Base-by-base conservation (phyloP, 1,140 invertebrate genomes). In the Aphelinus certus region DNA sequence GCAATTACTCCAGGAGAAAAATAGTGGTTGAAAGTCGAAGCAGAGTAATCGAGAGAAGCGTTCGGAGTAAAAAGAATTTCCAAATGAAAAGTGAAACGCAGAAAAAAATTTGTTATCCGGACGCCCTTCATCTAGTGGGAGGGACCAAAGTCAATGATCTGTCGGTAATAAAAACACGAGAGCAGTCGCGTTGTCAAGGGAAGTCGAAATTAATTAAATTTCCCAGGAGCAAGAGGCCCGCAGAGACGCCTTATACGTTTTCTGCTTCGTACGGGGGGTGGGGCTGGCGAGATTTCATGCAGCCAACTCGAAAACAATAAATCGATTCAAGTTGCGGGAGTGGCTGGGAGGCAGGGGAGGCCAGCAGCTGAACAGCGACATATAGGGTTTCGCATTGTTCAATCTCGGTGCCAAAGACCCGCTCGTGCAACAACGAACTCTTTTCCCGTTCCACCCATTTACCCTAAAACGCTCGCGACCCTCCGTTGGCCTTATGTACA, bases 201-300 rank as follows among this genome's bases (percentile, higher is more conserved):
- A 47, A 71, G 61, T 65, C 43, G n/a, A 7, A 58, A 66, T 60
- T 66, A 73, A 66, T 73, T 73, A 65, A 60, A 73, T 73, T 65
- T 73, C 47, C 42, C 6, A 4, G 26, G n/a, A 10, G 9, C 1
- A 26, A 4, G 10, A 57, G 42, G 26, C 26, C 26, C 26, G 26
- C 26, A 26, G 26, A 26, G 26, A 26, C 26, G 26, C 26, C 26
- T 26, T 26, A 26, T 26, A 26, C 26, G 26, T 26, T 26, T 26
- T 26, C 26, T 46, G 53, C 9, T 9, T 43, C 46, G 45, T 26
- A 10, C n/a, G 10, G 45, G 53, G 42, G 56, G 61, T 26, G 26
- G 26, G 26, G 26, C 26, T 26, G 26, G 51, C 4, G 46, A 7
- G 49, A 4, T 45, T 72, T 72, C 57, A 64, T 43, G 62, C 48